These are phyloP conservation scores for Drosophila micromelanica DNA, from an alignment of 1,140 invertebrate genomes.

Conservation along the genomic window DNA sequence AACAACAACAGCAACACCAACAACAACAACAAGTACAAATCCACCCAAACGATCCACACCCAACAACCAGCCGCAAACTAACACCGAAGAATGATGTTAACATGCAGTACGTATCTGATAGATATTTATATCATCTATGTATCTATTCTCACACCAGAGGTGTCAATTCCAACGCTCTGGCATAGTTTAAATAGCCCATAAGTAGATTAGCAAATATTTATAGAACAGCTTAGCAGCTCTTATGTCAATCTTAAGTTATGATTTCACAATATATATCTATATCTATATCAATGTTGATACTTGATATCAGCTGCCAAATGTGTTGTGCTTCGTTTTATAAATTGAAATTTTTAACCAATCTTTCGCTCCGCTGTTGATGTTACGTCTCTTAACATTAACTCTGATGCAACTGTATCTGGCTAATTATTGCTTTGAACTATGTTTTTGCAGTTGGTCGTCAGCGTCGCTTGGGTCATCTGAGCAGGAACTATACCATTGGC, in stretches of 20 bases:
- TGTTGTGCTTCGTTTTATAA: conserved; percentile 43
- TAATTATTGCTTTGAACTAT: conserved; percentile 37
- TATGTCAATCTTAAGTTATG: conserved; percentile 43
- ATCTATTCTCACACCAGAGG: conserved; percentile 15
- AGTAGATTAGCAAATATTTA: conserved; percentile 56
- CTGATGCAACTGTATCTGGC: background rate
- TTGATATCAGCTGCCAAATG: conserved; percentile 46
- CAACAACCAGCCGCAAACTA: conserved; percentile 70
- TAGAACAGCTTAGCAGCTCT: conserved; percentile 37
- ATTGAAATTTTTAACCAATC: conserved; percentile 16
- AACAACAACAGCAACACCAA: conserved; percentile 21
- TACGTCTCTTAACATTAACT: conserved; percentile 35
- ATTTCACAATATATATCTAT: conserved; percentile 2
- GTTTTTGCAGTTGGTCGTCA: conserved; percentile 79
- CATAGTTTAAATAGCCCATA: conserved; percentile 36
- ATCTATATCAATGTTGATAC: conserved; percentile 39
- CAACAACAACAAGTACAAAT: conserved; percentile 39
- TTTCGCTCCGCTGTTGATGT: conserved; percentile 47
- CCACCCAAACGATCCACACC: conserved; percentile 41
- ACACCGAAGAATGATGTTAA: conserved; percentile 80
- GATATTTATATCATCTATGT: conserved; percentile 13
- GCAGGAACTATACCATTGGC: conserved; percentile 82
- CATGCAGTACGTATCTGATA: conserved; percentile 67
- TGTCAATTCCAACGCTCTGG: conserved; percentile 37
- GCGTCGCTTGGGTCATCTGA: conserved; percentile 83